Base-by-base conservation (phyloP, 2,888 invertebrate genomes). In the Amphimallon solstitiale region DNA sequence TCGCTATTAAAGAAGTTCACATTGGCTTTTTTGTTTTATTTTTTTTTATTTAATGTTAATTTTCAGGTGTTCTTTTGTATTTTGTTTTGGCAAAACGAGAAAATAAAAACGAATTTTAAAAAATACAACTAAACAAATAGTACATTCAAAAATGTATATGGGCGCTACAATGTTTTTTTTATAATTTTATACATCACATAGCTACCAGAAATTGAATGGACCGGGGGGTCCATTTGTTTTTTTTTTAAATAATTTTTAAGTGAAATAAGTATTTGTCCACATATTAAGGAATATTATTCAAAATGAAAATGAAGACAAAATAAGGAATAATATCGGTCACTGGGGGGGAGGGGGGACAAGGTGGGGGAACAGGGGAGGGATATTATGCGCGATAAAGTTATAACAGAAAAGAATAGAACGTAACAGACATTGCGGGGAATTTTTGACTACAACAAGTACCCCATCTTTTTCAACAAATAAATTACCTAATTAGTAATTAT, bases 401-500 rank as follows among this genome's bases (percentile, higher is more conserved):
- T 12, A 34, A 29, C 4, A 14, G 34, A 52, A 34, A 52, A 52
- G 29, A 52, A n/a, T 49, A 12, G 14, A 14, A 7, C 10, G 34
- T 21, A 15, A 23, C 14, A 43, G 17, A 15, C 14, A 14, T 2
- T 43, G 14, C 10, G 9, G 5, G 29, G 29, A 29, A 29, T 29
- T 5, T 29, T 29, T 29, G 9, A 7, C 29, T 29, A 29, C 7
- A 29, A 29, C 29, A 29, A 29, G 29, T 7, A 3, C 29, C 6
- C 29, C 9, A 29, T 29, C n/a, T 29, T 29, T 29, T 2, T 29
- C 29, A 34, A 35, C 52, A 15, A 52, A 23, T 29, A n/a, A 34
- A 34, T 19, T 46, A 46, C 14, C 9, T 46, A 46, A 46, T 46
- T 17, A 52, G 34, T 52, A 52, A 52, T 52, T 23, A 52, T 23